Evolutionary conservation across 2,113 vertebrate genomes (phyloP).

Genomic region (Pipra filicauda): DNA sequence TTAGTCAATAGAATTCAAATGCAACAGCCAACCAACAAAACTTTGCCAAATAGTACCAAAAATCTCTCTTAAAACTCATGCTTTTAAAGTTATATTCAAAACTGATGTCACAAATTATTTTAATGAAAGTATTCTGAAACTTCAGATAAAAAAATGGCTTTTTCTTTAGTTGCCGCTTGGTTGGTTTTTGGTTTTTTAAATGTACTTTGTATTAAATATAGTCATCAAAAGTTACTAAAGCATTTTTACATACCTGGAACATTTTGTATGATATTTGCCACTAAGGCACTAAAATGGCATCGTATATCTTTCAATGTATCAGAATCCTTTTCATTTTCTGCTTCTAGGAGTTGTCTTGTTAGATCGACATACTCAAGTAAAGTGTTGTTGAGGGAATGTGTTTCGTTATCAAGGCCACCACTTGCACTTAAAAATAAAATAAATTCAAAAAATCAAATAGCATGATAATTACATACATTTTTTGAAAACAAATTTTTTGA

Average conservation of each 20-base stretch:
- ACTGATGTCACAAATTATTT: not conserved
- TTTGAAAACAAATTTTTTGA: not conserved
- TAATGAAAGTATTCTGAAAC: not conserved
- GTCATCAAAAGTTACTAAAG: not conserved
- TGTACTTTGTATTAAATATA: not conserved
- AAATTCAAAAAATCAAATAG: not conserved
- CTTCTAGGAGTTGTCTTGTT: constrained; percentile 95
- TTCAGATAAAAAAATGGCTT: not conserved
- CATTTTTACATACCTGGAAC: constrained; percentile 86
- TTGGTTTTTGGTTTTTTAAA: not conserved
- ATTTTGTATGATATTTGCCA: constrained; percentile 99
- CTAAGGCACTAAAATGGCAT: constrained; percentile 98
- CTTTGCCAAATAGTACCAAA: not conserved
- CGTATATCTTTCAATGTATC: constrained; percentile 95
- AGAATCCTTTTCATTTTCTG: constrained; percentile 98
- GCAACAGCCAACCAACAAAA: not conserved
- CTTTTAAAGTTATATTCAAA: not conserved
- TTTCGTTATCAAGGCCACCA: constrained; percentile 95
- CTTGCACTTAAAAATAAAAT: constrained; percentile 81
- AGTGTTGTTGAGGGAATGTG: constrained; percentile 94
- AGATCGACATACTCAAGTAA: constrained; percentile 96
- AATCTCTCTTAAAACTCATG: not conserved
- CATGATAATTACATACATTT: not conserved
- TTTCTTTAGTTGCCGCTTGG: not conserved
- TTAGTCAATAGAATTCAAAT: not conserved